Base-by-base conservation (phyloP, 1,140 invertebrate species). In the Hyposmocoma kahamanoa region DNA sequence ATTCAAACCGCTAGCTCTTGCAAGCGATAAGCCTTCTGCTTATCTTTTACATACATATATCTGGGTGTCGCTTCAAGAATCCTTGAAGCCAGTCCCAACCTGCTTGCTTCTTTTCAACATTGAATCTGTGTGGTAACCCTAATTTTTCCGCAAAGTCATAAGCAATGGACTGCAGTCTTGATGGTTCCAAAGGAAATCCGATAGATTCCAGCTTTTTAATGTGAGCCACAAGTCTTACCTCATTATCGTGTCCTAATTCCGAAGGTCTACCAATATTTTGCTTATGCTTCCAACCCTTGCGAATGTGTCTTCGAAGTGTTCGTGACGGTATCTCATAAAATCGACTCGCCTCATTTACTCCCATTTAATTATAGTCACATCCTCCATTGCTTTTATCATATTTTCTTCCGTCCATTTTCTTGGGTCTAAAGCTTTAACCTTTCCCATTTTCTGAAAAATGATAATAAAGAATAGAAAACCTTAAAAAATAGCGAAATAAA, bases 21-120 rank as follows among this genome's bases (percentile, higher is more conserved):
- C 49, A 46, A 76, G 22, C 11, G 73, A 83, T 42, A 81, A 59
- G n/a, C 70, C 77, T 53, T 84, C 69, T 47, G 70, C 51, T 68
- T 79, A 56, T 26, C 71, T 46, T n/a, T n/a, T n/a, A n/a, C 11
- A 82, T 19, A 50, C 17, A 15, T 41, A 83, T 28, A 44, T 70
- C 56, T 3, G 68, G 56, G 67, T 84, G 59, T 62, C 77, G 54
- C 59, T 66, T 57, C 48, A 78, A 21, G 55, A 80, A 82, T 20
- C 38, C 59, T 56, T 53, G 41, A 2, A 77, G 26, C 69, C 72
- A 81, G 39, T 57, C 50, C 26, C 50, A 57, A 42, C 69, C 71
- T 55, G 72, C 72, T 42, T 44, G 68, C 53, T 63, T 20, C 22
- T 8, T 72, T 55, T 62, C 59, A 32, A 67, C 59, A 19, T 72